Evolutionary conservation across 2,113 vertebrate genomes (phyloP).

Genomic region (Hassar affinis): DNA sequence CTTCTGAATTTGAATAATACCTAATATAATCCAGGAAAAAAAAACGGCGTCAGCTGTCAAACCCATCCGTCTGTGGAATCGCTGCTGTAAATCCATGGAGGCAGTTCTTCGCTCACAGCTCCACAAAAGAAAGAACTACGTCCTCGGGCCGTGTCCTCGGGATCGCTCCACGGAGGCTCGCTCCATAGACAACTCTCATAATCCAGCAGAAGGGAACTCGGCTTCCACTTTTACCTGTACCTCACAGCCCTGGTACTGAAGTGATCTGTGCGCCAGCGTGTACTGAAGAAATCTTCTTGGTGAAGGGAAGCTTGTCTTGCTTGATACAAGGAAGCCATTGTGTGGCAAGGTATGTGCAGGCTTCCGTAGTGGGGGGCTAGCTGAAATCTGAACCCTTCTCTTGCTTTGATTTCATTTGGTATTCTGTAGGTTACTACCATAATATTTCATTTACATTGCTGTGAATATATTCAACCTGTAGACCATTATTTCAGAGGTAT

Average conservation of each 20-base stretch:
- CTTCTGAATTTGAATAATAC: background rate
- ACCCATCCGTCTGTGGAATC: background rate
- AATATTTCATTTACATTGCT: background rate
- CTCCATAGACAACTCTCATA: background rate
- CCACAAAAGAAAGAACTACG: background rate
- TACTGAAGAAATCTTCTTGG: slow-evolving; percentile 27
- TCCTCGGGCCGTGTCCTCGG: background rate
- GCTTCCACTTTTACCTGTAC: background rate
- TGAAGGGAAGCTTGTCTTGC: slow-evolving; percentile 17
- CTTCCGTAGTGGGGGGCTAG: slow-evolving; percentile 7
- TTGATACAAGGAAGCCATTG: slow-evolving; percentile 30
- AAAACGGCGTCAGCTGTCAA: background rate
- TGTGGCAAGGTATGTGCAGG: slow-evolving; percentile 14
- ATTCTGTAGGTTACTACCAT: background rate
- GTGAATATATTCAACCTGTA: background rate
- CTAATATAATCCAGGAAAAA: slow-evolving; percentile 2
- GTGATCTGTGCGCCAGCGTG: background rate
- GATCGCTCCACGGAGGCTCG: background rate
- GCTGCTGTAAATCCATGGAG: background rate
- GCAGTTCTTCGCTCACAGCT: background rate
- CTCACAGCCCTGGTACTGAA: slow-evolving; percentile 14
- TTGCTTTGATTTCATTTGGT: slow-evolving; percentile 10
- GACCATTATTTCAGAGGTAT: background rate
- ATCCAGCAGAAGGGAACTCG: slow-evolving; percentile 22
- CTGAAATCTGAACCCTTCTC: background rate